These are phyloP conservation scores for Eospalax fontanierii DNA, from an alignment of 2,797 vertebrate species.

Conservation along the genomic window DNA sequence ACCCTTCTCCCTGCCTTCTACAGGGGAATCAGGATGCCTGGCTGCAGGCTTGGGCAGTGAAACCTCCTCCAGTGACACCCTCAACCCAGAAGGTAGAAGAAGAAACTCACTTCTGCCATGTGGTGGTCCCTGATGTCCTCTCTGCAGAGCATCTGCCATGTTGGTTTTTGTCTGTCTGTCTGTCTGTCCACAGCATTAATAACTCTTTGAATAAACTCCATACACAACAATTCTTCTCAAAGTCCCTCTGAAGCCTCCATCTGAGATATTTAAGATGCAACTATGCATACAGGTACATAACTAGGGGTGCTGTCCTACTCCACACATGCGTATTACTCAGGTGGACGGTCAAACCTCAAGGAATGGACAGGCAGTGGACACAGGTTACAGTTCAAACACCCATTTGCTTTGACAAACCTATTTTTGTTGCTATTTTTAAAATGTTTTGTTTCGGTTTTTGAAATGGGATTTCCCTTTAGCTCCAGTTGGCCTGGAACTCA, in stretches of 20 bases:
- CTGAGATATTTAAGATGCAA: neutral
- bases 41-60: neutral
- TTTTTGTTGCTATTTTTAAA: no score
- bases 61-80: neutral
- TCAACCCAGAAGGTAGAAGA: neutral
- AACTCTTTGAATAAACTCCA: neutral
- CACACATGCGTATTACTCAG: no score
- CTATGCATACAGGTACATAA: neutral
- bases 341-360: neutral
- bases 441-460: no score
- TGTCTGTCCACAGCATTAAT: no score
- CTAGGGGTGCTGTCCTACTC: no score
- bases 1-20: neutral
- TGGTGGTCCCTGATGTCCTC: no score
- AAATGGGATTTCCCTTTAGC: no score
- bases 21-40: neutral
- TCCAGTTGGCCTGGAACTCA: no score
- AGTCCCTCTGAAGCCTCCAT: neutral
- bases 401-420: no score
- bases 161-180: no score
- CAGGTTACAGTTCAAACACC: no score
- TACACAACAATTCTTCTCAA: neutral
- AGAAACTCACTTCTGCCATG: neutral
- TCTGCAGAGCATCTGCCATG: neutral
- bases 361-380: neutral